Conservation (phyloP, 2,888 invertebrate species). For the Taphrorychus bicolor region DNA sequence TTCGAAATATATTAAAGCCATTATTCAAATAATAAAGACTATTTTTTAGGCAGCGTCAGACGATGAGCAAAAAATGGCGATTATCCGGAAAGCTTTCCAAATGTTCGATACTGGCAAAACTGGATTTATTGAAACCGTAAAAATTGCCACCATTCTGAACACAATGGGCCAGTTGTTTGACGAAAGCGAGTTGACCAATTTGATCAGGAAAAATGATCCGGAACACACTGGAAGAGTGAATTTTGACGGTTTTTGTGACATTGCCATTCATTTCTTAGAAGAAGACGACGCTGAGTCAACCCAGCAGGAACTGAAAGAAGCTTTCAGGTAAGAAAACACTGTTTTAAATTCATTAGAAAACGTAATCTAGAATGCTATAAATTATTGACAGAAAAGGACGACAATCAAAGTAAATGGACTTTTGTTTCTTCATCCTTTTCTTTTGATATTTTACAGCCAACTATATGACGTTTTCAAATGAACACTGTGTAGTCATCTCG, state of each 20-base stretch:
- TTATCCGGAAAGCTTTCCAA: conserved; percentile 94
- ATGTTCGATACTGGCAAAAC: conserved; percentile 96
- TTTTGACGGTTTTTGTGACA: conserved; percentile 92
- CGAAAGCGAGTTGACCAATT: conserved; percentile 85
- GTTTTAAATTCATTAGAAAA: too few relatives aligned
- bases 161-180: conserved; percentile 96
- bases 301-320: conserved; percentile 96
- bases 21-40: too few relatives aligned
- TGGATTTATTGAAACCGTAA: conserved; percentile 89
- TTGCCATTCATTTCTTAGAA: conserved; percentile 93
- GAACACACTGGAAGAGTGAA: conserved; percentile 91
- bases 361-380: too few relatives aligned
- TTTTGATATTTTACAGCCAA: too few relatives aligned
- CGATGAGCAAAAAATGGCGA: conserved; percentile 84
- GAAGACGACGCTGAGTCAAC: conserved; percentile 96
- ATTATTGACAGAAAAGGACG: too few relatives aligned
- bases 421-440: too few relatives aligned
- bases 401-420: too few relatives aligned
- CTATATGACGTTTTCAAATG: background rate
- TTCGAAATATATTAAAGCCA: too few relatives aligned
- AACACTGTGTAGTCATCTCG: background rate
- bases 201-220: conserved; percentile 91
- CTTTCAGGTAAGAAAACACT: conserved; percentile 73
- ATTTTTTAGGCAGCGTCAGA: conserved; percentile 42
- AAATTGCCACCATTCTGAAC: conserved; percentile 90